These are phyloP conservation scores for Scaptomyza graminum DNA, from an alignment of 1,140 invertebrate species.

Conservation along the genomic window DNA sequence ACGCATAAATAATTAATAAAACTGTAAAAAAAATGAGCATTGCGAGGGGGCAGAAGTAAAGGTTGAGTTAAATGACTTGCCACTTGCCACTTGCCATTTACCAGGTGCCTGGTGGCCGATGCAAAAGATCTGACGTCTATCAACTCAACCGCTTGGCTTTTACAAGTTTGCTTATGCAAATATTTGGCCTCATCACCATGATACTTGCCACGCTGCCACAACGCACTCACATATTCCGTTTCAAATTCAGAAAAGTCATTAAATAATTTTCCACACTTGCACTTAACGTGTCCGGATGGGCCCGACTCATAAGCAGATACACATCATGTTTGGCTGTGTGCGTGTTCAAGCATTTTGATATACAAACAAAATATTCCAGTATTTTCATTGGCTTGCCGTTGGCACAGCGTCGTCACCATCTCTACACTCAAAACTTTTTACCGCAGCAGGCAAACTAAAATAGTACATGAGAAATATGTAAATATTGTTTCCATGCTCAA, in stretches of 20 bases:
- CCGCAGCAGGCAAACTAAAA: constrained; percentile 27
- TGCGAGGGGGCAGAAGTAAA: constrained; percentile 31
- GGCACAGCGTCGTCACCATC: constrained; percentile 2
- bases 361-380: constrained; percentile 58
- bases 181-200: constrained; percentile 62
- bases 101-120: constrained; percentile 16
- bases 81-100: constrained; percentile 40
- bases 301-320: constrained; percentile 43
- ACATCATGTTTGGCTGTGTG: constrained; percentile 29
- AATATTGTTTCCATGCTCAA: constrained; percentile 18
- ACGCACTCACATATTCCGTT: constrained; percentile 79
- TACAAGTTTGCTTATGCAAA: constrained; percentile 71
- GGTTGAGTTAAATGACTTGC: constrained; percentile 54
- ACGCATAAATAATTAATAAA: constrained; percentile 78
- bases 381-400: constrained; percentile 25
- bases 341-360: constrained; percentile 58
- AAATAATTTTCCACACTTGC: constrained; percentile 83
- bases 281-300: constrained; percentile 60
- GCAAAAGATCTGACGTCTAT: constrained; percentile 43
- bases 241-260: constrained; percentile 82
- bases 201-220: constrained; percentile 50
- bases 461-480: constrained; percentile 25
- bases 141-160: constrained; percentile 42
- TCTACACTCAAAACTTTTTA: not conserved
- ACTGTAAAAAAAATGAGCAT: constrained; percentile 50